A percentile compares a stretch with the other conserved stretches of the same genome.
Evolutionary conservation across 2,113 vertebrate species (phyloP).

Genomic region (Rattus rattus): DNA sequence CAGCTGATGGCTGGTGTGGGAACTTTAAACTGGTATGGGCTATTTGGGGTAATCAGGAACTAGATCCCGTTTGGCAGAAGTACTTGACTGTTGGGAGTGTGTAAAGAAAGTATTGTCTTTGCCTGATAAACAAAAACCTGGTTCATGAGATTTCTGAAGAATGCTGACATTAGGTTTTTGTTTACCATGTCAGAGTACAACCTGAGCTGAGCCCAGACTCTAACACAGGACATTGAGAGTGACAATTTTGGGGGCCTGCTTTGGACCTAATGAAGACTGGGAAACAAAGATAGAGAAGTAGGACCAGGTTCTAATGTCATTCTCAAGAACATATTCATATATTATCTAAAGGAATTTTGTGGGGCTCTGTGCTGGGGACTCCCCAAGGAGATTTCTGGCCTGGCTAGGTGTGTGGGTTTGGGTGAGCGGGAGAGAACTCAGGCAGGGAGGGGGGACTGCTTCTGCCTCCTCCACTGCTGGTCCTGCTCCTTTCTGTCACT

Average conservation of each 20-base stretch:
- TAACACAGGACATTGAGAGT: background rate
- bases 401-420: no score
- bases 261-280: background rate
- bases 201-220: background rate
- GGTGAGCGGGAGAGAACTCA: no score
- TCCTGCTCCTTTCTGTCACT: no score
- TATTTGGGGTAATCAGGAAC: background rate
- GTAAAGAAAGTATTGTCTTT: no score
- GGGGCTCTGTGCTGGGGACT: no score
- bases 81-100: no score
- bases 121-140: background rate
- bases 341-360: background rate
- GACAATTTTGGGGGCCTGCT: background rate
- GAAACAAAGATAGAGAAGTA: background rate
- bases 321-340: background rate
- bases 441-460: no score
- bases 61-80: background rate
- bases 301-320: background rate
- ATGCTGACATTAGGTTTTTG: background rate
- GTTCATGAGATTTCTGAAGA: background rate
- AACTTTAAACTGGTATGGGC: background rate
- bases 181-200: background rate
- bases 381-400: no score
- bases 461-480: no score
- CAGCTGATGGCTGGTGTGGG: background rate